A percentile compares a stretch with the other conserved stretches of the same genome.
Evolutionary conservation across 2,888 invertebrate species (phyloP).

Genomic region (Cenopis cana): DNA sequence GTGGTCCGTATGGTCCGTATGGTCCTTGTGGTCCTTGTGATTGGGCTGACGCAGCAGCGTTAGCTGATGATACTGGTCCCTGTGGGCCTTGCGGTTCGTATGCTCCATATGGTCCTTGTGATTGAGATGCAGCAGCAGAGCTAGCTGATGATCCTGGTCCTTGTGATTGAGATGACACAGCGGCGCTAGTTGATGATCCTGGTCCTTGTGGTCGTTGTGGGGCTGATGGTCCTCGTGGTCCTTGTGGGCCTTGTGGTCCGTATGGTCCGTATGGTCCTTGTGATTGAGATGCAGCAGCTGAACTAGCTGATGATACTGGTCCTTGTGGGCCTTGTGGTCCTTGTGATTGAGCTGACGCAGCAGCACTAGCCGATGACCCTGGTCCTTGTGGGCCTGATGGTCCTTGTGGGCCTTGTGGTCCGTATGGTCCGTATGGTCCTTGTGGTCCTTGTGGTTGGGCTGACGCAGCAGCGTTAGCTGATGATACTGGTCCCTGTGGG

Average conservation of each 20-base stretch:
- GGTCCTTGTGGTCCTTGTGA: neutral
- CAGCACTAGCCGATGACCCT: slow-evolving; percentile 18
- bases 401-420: neutral
- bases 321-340: slow-evolving; percentile 3
- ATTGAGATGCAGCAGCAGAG: too few relatives aligned
- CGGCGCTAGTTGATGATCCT: neutral
- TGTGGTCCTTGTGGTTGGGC: neutral
- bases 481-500: slow-evolving; percentile 25
- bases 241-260: slow-evolving; percentile 30
- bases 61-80: neutral
- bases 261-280: neutral
- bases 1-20: too few relatives aligned
- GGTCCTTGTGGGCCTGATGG: slow-evolving; percentile 35
- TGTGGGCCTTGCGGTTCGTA: neutral
- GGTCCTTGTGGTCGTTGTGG: slow-evolving; percentile 17
- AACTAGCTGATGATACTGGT: neutral
- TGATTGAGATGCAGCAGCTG: slow-evolving; percentile 7
- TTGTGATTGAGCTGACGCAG: neutral
- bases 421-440: slow-evolving; percentile 38
- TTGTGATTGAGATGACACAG: too few relatives aligned
- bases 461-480: slow-evolving; percentile 21
- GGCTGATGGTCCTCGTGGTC: neutral
- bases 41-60: too few relatives aligned
- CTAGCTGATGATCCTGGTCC: too few relatives aligned
- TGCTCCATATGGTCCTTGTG: too few relatives aligned